Base-by-base conservation (phyloP, 2,797 vertebrate species). In the Danio choprae region DNA sequence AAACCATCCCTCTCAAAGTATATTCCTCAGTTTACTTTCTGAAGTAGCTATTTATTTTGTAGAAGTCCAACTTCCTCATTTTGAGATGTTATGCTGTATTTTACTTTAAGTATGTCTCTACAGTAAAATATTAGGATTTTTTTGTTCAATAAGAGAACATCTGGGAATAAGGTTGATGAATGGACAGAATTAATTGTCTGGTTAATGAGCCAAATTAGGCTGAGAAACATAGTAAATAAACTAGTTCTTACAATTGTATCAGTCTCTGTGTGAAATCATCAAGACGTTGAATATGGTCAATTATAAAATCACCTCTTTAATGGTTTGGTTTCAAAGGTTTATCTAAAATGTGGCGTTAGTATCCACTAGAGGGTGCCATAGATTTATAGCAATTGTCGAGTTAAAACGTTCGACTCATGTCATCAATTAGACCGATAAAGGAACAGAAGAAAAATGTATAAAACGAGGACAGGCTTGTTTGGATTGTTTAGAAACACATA, bases 31-130 rank as follows among this genome's bases (percentile, higher is more conserved):
- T 65, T 69, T 68, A 29, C 58, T 63, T 58, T 62, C 36, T 78
- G 41, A 63, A 71, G 41, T 76, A 64, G 64, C 12, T 83, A 71
- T 83, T 83, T 83, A 83, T 83, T 80, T 76, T 60, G 8, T 46
- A 48, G 8, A 41, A 48, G 43, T 64, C 16, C 50, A 58, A 43
- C 58, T 40, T 77, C n/a, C 59, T 12, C 38, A 18, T 68, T 40
- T 74, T n/a, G 38, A 36, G 38, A 56, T 75, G 15, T 58, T 67
- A 62, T 63, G 53, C 44, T 74, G 22, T 74, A 36, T 72, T 73
- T 46, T 71, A 83, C 40, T 60, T 43, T 55, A 43, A 65, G 10
- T 63, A 48, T 44, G 44, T 46, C 7, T 46, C 22, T 38, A 38
- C 60, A 29, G 58, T 64, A 38, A 29, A 76, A 65, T 81, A 40